Conservation (phyloP, 2,797 vertebrate species). For the Euphonia xanthogaster region DNA sequence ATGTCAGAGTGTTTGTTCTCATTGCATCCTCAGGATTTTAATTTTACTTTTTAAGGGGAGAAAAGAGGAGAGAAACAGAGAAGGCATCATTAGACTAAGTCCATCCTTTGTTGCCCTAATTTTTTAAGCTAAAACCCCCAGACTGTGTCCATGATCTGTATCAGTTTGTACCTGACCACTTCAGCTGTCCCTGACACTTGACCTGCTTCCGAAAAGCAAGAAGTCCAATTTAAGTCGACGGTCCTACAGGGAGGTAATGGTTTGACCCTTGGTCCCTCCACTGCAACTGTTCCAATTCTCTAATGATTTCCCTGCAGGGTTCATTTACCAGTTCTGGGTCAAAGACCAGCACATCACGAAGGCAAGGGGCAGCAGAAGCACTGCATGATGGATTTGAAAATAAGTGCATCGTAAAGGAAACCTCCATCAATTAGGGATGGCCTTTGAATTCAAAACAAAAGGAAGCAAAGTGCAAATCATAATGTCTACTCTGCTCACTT, state of each 20-base stretch:
- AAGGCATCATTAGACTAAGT: background rate
- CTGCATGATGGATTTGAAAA: conserved; percentile 57
- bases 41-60: background rate
- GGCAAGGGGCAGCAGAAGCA: conserved; percentile 40
- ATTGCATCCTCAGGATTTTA: background rate
- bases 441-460: conserved; percentile 63
- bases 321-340: conserved; percentile 73
- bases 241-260: conserved; percentile 57
- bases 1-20: background rate
- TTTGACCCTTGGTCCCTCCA: conserved; percentile 65
- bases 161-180: background rate
- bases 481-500: background rate
- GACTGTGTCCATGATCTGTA: conserved; percentile 8
- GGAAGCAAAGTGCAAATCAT: conserved; percentile 37
- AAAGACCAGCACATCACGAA: conserved; percentile 65
- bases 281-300: conserved; percentile 51
- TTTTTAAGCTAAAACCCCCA: conserved; percentile 16
- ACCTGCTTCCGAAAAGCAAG: conserved; percentile 54
- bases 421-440: conserved; percentile 58
- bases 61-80: background rate
- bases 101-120: background rate
- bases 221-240: conserved; percentile 61
- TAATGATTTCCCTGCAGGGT: conserved; percentile 74
- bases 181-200: conserved; percentile 42
- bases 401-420: conserved; percentile 61